Evolutionary conservation across 1,140 invertebrate genomes (phyloP), one percentile per base, ranked within the genome.

Genomic region (Melanaphis sacchari): DNA sequence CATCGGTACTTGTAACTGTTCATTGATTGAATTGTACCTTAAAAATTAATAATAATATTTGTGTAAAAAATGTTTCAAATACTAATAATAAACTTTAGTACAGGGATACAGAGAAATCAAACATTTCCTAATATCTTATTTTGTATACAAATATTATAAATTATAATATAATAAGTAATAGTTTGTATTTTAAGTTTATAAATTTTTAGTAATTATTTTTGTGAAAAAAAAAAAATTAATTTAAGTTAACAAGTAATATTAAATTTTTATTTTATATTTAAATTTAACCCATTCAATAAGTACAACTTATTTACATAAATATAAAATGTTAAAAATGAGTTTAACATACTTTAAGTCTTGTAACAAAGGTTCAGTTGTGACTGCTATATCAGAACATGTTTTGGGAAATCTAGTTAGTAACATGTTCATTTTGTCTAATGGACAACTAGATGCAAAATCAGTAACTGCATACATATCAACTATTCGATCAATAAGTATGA

Each of bases 391-490:
- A 41, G 91, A 85, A 84, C 91, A 93, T 40, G 91, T 93, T 54
- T 82, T 82, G 18, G 91, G 81, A 85, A 93, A 93, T 84, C 91
- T 93, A 52, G 46, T 84, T 18, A 93, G 22, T 84, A 93, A 66
- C 81, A 93, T 93, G 41, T 85, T 93, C 15, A 93, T 84, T 93
- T 93, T 93, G 22, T 93, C 91, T 49, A 93, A 54, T 18, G 46
- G 81, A 52, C 91, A 93, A 31, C 36, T 93, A 40, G 91, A 93
- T 54, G 91, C 76, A 54, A 93, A 93, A 52, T 93, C 91, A 54
- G 91, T 93, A 49, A 93, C 91, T n/a, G 81, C 91, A 93, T 93
- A 93, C 91, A 93, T 93, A 54, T 93, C 91, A 31, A 93, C 81
- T 54, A 93, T 52, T 85, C 91, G 84, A 82, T 93, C 91, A 49